A percentile compares a stretch with the other conserved stretches of the same genome.
Conservation (phyloP, 2,888 invertebrate genomes). For the Pilophorus perplexus region DNA sequence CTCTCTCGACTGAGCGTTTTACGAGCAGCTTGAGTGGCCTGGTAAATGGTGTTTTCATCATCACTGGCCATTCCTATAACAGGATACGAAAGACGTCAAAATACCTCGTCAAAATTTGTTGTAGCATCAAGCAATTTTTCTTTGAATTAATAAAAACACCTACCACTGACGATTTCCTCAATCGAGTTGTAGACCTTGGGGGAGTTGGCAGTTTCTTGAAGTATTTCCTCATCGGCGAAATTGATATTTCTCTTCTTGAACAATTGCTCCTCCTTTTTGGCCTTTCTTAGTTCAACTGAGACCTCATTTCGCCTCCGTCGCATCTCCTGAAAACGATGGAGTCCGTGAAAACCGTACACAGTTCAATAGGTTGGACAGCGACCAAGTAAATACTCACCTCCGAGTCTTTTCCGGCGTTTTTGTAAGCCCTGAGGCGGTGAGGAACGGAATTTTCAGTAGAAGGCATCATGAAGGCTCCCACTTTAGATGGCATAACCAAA, state of each 20-base stretch:
- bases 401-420: conserved; percentile 71
- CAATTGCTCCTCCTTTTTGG: conserved; percentile 89
- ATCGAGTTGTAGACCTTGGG: conserved; percentile 51
- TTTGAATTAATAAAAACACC: not conserved
- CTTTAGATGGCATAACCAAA: too few relatives aligned
- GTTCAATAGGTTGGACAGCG: not conserved
- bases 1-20: conserved; percentile 91
- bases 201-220: conserved; percentile 55
- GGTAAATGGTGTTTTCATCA: conserved; percentile 63
- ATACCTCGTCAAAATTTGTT: too few relatives aligned
- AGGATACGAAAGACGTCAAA: conserved; percentile 20
- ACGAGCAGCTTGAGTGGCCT: conserved; percentile 79
- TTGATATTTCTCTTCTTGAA: conserved; percentile 84
- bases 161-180: conserved; percentile 68
- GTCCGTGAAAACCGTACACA: not conserved
- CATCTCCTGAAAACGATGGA: conserved; percentile 59
- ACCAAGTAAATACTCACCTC: conserved; percentile 60
- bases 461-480: conserved; percentile 56
- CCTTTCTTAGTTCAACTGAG: conserved; percentile 86
- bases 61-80: conserved; percentile 63
- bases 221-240: conserved; percentile 56
- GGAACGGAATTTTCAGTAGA: conserved; percentile 57
- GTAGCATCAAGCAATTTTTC: too few relatives aligned
- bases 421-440: conserved; percentile 67
- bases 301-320: conserved; percentile 85